Conservation (phyloP, 2,113 vertebrate genomes). For the Sapajus apella region DNA sequence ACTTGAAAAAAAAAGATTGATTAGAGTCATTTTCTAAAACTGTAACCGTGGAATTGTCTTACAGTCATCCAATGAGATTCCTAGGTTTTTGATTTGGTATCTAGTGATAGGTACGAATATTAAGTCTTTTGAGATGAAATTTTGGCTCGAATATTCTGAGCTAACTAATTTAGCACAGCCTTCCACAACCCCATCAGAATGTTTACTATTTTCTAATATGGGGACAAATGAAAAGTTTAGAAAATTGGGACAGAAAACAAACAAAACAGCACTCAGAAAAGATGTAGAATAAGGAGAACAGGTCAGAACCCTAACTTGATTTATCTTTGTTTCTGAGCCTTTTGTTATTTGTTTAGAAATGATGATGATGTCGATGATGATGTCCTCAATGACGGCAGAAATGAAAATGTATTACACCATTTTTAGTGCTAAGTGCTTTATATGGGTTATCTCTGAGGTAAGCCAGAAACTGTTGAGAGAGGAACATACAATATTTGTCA, state of each 20-base stretch:
- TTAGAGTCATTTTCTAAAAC: conserved; percentile 35
- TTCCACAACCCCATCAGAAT: neutral
- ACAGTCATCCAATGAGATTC: neutral
- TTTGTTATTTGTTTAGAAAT: neutral
- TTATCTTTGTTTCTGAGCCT: neutral
- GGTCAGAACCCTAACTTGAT: neutral
- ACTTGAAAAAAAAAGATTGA: neutral
- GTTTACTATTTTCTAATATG: neutral
- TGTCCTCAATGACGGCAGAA: neutral
- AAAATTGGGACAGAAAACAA: neutral
- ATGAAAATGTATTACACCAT: neutral
- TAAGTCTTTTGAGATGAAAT: neutral
- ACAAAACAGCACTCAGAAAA: neutral
- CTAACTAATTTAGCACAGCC: neutral
- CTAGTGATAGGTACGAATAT: neutral
- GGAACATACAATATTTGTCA: neutral
- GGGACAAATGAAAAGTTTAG: neutral
- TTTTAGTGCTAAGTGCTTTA: neutral
- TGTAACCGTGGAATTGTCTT: neutral
- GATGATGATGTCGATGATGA: neutral
- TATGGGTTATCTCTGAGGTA: neutral
- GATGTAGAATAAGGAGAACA: neutral
- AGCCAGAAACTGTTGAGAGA: neutral
- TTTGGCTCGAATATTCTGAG: neutral
- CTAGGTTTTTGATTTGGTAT: conserved; percentile 25